Percentiles rank a stretch among this genome's conserved stretches.
phyloP scores from a whole-genome alignment of 2,888 invertebrate species.

The Dynastes tityus region DNA sequence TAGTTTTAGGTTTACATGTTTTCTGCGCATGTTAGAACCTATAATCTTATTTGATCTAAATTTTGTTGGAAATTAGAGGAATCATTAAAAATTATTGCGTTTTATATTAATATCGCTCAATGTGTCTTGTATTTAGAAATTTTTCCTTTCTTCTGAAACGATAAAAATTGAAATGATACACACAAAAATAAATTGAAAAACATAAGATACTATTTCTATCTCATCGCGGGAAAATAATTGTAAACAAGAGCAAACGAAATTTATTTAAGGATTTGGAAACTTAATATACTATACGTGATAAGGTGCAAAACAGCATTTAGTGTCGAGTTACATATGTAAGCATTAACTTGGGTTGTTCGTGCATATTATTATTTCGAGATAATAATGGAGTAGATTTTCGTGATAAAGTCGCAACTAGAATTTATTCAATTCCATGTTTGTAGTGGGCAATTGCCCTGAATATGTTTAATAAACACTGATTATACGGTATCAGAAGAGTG shows the following conservation, averaged over 20 bases:
- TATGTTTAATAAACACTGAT: slow-evolving; percentile 38
- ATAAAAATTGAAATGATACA: not conserved
- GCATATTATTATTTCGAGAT: not conserved
- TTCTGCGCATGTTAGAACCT: no score
- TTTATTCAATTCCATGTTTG: slow-evolving; percentile 8
- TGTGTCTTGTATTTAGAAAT: no score
- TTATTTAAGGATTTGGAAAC: slow-evolving; percentile 32
- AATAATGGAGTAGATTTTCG: not conserved
- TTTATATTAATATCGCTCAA: no score
- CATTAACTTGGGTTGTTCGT: no score
- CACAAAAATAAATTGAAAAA: not conserved
- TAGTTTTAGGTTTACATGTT: no score
- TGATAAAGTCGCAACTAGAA: not conserved
- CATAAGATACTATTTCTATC: no score
- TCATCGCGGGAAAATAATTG: no score
- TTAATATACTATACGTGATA: not conserved
- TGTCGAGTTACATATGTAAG: no score
- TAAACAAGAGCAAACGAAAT: not conserved
- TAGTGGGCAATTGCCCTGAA: slow-evolving; percentile 23
- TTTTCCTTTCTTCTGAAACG: not conserved
- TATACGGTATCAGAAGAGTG: slow-evolving; percentile 26
- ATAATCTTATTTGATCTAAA: no score
- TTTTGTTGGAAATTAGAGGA: no score
- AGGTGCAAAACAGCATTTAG: not conserved
- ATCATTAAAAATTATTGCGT: no score